Evolutionary conservation across 2,113 vertebrate species (phyloP), one percentile per base, ranked within the genome.

Genomic region (Ranitomeya variabilis): DNA sequence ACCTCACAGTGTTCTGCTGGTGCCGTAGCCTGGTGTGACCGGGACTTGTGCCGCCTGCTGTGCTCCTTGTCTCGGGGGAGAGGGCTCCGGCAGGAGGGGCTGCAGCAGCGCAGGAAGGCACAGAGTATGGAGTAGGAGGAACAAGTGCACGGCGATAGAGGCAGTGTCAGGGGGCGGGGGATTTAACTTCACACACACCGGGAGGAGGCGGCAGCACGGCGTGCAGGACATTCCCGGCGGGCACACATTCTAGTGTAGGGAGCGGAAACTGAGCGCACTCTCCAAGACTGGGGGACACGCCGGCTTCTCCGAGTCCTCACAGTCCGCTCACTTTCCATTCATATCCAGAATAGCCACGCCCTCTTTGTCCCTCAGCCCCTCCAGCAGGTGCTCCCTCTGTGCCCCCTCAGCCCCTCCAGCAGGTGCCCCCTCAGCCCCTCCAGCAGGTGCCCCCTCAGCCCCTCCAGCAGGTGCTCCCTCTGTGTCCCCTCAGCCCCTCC

Each of bases 41-140:
- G 54, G 83, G 15, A 85, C 67, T 55, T 57, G 52, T 57, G 23
- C 51, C 79, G 57, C 64, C 82, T 84, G 82, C 82, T 76, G 67
- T 45, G 69, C 83, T 86, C 73, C 59, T 45, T 80, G 73, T 87
- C 76, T 87, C 85, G 21, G 85, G 74, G 85, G 76, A 66, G 60
- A 79, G 62, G 67, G 87, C 87, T 74, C 78, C 69, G n/a, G 57
- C 80, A 76, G 71, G 66, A 64, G 87, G 71, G 52, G 86, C 86
- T 55, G 79, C 79, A 74, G 87, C 87, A 64, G 67, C 87, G 60
- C 87, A 88, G 80, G 87, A 83, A 88, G 86, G 86, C 87, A 88
- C 80, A 76, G 87, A n/a, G 71, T 74, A 74, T 74, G 73, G 73
- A 89, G 87, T 74, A 89, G 87, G 87, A 89, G 87, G 87, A 89